Percentiles rank a stretch among this genome's conserved stretches.
Evolutionary conservation across 2,797 vertebrate species (phyloP).

Genomic region (Sebastes kiyomatsui): DNA sequence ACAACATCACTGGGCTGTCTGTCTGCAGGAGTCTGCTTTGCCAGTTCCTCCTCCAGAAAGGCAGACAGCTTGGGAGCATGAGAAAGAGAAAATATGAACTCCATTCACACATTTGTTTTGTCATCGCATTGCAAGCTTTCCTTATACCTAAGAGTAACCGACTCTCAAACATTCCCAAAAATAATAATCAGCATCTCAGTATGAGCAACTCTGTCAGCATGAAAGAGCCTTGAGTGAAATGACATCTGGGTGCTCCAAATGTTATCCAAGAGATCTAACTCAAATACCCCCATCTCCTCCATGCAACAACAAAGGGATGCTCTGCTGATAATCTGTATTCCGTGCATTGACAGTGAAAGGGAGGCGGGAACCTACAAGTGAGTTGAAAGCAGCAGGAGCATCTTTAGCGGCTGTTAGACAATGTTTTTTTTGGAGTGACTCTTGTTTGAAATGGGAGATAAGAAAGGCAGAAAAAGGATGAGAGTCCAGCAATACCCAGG

Average conservation of each 20-base stretch:
- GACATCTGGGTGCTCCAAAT: conserved; percentile 70
- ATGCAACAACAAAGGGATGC: conserved; percentile 79
- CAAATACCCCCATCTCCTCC: conserved; percentile 83
- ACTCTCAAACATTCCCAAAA: conserved; percentile 37
- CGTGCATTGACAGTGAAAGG: conserved; percentile 73
- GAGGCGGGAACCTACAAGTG: conserved; percentile 35
- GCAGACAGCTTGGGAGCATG: conserved; percentile 3
- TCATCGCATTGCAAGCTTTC: background rate
- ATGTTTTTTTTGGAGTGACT: conserved; percentile 61
- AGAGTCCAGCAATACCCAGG: conserved; percentile 48
- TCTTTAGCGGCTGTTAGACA: conserved; percentile 59
- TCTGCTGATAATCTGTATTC: conserved; percentile 78
- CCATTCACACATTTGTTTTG: background rate
- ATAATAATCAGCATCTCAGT: conserved; percentile 51
- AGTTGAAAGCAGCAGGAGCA: conserved; percentile 54
- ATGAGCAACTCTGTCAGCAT: conserved; percentile 62
- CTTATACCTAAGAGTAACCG: too few relatives aligned
- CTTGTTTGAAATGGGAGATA: conserved; percentile 79
- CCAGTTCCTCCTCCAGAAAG: conserved; percentile 20
- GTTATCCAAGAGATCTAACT: conserved; percentile 80
- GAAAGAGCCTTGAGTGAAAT: conserved; percentile 72
- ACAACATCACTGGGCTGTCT: conserved; percentile 49
- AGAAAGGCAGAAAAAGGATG: conserved; percentile 46
- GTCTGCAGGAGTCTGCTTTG: conserved; percentile 30
- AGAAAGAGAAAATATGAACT: conserved; percentile 19